These are phyloP conservation scores for Irena cyanogastra DNA, from an alignment of 2,113 vertebrate species.

Conservation along the genomic window DNA sequence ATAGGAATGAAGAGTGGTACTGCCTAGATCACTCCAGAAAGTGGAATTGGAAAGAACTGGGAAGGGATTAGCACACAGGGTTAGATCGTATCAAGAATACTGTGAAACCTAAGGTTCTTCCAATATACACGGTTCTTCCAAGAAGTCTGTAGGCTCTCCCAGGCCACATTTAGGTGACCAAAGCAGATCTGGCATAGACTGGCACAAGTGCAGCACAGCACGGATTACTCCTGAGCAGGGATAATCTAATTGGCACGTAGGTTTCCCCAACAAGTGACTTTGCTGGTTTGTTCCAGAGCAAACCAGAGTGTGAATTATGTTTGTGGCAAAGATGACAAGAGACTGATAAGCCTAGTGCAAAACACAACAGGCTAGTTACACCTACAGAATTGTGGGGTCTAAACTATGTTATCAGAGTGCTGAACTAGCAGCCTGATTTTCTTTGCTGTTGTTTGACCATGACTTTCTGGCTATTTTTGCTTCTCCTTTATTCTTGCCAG, in stretches of 20 bases:
- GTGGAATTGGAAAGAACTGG: neutral
- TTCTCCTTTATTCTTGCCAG: neutral
- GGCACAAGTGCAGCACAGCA: rapidly evolving
- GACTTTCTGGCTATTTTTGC: neutral
- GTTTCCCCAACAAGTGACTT: neutral
- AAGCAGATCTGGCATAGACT: neutral
- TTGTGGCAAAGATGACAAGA: neutral
- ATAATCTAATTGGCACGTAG: neutral
- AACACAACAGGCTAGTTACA: neutral
- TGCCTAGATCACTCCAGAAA: neutral
- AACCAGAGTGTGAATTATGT: neutral
- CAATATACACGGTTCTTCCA: rapidly evolving
- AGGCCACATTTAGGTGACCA: neutral
- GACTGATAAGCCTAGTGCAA: neutral
- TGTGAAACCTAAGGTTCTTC: neutral
- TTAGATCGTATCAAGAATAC: neutral
- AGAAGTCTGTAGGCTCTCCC: neutral
- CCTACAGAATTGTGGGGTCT: neutral
- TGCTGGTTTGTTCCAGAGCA: neutral
- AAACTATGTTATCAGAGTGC: neutral
- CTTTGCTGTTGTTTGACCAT: neutral
- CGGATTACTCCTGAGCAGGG: neutral
- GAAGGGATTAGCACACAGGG: neutral
- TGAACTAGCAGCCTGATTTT: neutral
- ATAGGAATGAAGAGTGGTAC: neutral